A percentile compares a stretch with the other conserved stretches of the same genome.
phyloP scores from a whole-genome alignment of 2,888 invertebrate genomes.

The Acronicta aceris region DNA sequence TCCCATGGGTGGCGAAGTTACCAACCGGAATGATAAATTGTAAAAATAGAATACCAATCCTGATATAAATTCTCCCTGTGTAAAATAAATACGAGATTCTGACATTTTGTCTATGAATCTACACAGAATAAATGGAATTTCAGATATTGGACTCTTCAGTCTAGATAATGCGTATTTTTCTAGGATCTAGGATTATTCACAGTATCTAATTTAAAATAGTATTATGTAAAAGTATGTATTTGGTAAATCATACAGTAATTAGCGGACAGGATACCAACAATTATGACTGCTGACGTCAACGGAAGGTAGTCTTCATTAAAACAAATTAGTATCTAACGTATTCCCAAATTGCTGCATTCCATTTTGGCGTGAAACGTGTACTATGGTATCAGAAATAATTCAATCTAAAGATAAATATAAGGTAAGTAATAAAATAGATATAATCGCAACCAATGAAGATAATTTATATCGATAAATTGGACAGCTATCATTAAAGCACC shows the following conservation, averaged over 20 bases:
- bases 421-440: conserved; percentile 24
- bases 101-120: conserved; percentile 37
- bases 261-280: conserved; percentile 60
- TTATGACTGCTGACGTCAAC: conserved; percentile 58
- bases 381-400: conserved; percentile 20
- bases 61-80: conserved; percentile 42
- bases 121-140: conserved; percentile 21
- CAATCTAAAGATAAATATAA: conserved; percentile 15
- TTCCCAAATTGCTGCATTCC: conserved; percentile 28
- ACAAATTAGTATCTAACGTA: conserved; percentile 36
- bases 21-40: conserved; percentile 59
- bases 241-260: conserved; percentile 46
- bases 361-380: conserved; percentile 27
- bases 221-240: conserved; percentile 8
- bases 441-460: conserved; percentile 36
- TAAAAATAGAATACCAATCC: conserved; percentile 57
- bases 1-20: conserved; percentile 54
- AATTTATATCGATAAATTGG: conserved; percentile 30
- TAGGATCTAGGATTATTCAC: neutral
- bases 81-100: conserved; percentile 42
- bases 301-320: conserved; percentile 55
- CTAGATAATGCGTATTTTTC: neutral
- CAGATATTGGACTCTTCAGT: neutral
- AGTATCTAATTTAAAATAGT: conserved; percentile 3
- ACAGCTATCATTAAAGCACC: conserved; percentile 42